phyloP scores from a whole-genome alignment of 2,797 vertebrate genomes.

The Mionectes olivaceus region DNA sequence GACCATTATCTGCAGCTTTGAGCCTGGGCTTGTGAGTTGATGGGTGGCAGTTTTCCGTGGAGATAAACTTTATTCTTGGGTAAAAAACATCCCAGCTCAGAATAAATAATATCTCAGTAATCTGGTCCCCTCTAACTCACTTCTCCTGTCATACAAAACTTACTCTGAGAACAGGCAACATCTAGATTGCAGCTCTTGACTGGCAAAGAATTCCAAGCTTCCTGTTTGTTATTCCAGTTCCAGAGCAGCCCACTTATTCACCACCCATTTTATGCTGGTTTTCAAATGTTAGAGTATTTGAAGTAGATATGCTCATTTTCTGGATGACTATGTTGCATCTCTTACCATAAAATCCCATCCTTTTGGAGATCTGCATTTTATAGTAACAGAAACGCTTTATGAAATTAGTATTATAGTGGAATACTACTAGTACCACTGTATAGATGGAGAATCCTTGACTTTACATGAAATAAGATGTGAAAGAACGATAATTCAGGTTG shows the following conservation, averaged over 20 bases:
- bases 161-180: background rate
- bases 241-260: background rate
- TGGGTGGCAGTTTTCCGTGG: background rate
- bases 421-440: background rate
- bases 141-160: background rate
- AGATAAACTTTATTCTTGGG: background rate
- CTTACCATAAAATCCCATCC: background rate
- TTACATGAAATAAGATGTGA: background rate
- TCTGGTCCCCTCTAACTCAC: background rate
- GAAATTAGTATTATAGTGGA: background rate
- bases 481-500: background rate
- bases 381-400: background rate
- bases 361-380: background rate
- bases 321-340: background rate
- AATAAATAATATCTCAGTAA: background rate
- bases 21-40: background rate
- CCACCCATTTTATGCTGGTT: background rate
- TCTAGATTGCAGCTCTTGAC: background rate
- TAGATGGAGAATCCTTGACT: background rate
- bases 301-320: background rate
- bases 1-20: background rate
- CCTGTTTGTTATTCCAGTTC: background rate
- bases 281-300: background rate
- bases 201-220: background rate
- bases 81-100: background rate